Evolutionary conservation across 2,888 invertebrate species (phyloP).

Genomic region (Cantharis rufa): DNA sequence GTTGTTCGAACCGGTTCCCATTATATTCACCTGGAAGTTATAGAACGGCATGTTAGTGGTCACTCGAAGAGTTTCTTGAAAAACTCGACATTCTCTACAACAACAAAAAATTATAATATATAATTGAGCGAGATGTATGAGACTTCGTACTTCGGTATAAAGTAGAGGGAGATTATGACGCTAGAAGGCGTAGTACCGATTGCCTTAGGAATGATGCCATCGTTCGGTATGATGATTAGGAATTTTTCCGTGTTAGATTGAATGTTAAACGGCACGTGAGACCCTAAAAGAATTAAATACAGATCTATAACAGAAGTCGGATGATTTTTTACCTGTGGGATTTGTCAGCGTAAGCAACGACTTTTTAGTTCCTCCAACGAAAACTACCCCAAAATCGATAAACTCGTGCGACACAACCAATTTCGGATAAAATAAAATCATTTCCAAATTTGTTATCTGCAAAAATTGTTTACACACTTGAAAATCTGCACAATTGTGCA

Average conservation of each 20-base stretch:
- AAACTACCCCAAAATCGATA: conserved; percentile 42
- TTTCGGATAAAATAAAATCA: conserved; percentile 39
- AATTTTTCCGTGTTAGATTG: neutral
- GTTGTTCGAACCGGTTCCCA: conserved; percentile 31
- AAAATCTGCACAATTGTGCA: too few species aligned
- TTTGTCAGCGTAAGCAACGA: conserved; percentile 39
- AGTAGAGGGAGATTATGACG: conserved; percentile 17
- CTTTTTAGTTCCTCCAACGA: conserved; percentile 38
- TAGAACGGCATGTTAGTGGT: conserved; percentile 29
- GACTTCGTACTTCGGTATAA: conserved; percentile 27
- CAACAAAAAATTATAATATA: too few species aligned
- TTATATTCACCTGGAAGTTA: conserved; percentile 17
- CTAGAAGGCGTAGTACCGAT: conserved; percentile 6
- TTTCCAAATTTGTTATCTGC: conserved; percentile 37
- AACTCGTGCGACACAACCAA: conserved; percentile 35
- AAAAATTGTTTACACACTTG: neutral
- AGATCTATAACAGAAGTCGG: neutral
- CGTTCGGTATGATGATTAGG: conserved; percentile 3
- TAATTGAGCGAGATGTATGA: too few species aligned
- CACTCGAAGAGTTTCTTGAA: conserved; percentile 28
- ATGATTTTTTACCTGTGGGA: conserved; percentile 23
- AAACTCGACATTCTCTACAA: neutral
- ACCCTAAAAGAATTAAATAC: conserved; percentile 5
- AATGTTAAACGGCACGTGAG: conserved; percentile 10
- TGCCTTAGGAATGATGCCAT: conserved; percentile 22